Percentiles rank a stretch among this genome's conserved stretches.
These are phyloP conservation scores for Gerris lacustris DNA, from an alignment of 2,888 invertebrate species.

Conservation along the genomic window DNA sequence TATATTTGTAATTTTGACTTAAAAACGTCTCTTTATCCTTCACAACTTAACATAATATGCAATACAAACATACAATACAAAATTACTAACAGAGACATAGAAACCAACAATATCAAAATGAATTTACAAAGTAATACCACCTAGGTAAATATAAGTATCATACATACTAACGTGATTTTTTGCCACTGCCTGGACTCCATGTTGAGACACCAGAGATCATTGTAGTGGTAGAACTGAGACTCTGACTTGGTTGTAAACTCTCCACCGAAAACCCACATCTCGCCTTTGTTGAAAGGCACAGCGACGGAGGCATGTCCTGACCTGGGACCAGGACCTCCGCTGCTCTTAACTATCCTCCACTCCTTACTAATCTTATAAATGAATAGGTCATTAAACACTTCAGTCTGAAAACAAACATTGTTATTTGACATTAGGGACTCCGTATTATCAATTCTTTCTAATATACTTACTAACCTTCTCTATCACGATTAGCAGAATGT, in stretches of 20 bases:
- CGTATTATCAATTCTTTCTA: too few relatives aligned
- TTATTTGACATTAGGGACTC: too few relatives aligned
- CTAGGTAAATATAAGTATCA: too few relatives aligned
- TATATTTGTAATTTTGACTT: too few relatives aligned
- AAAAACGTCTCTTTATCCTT: too few relatives aligned
- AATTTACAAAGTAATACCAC: too few relatives aligned
- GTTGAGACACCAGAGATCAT: constrained; percentile 79
- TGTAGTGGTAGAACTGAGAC: constrained; percentile 85
- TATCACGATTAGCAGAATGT: too few relatives aligned
- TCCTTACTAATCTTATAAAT: constrained; percentile 67
- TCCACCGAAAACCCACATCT: constrained; percentile 74
- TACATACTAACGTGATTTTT: constrained; percentile 45
- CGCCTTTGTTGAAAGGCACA: constrained; percentile 59
- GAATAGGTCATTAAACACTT: constrained; percentile 71
- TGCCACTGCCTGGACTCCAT: constrained; percentile 69
- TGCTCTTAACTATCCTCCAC: constrained; percentile 69
- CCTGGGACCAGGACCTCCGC: constrained; percentile 75
- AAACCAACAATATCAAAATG: too few relatives aligned
- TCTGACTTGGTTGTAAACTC: constrained; percentile 84
- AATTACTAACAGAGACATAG: too few relatives aligned
- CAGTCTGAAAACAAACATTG: constrained; percentile 47
- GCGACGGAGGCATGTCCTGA: constrained; percentile 79
- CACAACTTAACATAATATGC: too few relatives aligned
- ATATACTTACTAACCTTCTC: too few relatives aligned
- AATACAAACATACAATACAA: too few relatives aligned